Base-by-base conservation (phyloP, 2,797 vertebrate species). In the Diplodus sargus region DNA sequence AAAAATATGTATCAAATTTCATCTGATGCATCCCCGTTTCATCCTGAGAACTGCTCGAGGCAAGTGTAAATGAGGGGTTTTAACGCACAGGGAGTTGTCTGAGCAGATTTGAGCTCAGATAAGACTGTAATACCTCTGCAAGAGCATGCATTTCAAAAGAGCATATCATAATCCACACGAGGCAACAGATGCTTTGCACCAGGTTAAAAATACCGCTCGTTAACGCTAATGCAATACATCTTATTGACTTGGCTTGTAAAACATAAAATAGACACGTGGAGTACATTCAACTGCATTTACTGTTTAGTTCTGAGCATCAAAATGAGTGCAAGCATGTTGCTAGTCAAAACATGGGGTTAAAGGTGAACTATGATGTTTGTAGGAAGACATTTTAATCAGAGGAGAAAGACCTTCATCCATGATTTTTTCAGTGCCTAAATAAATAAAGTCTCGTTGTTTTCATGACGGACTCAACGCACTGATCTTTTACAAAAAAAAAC, bases 11-110 rank as follows among this genome's bases (percentile, higher is more conserved):
- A 18, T 34, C 4, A 22, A 45, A 65, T 60, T 67, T 9, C 5
- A 70, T 60, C 30, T 52, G 10, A 15, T 18, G 14, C 25, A 51
- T 52, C 22, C 56, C 22, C 4, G 3, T 49, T 53, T 52, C 14
- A 80, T 79, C 28, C 10, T 23, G 49, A 53, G 16, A 54, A 66
- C 62, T 70, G 74, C 54, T 45, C 2, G 39, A 63, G 45, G 66
- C 59, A 48, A 53, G 49, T 66, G 70, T 20, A 81, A 81, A 82
- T 47, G 9, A 53, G 30, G 47, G 43, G 49, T 18, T 74, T 7
- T n/a, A 43, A 53, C 66, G 22, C 59, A 34, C 16, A 45, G 49
- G 23, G 20, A 70, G 51, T 13, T 39, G 51, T 69, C 54, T 57
- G 60, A 64, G 39, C 28, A 25, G 58, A 43, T 57, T 14, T 45